These are phyloP conservation scores for Enteromius argenteus DNA, from an alignment of 2,797 vertebrate genomes.

Conservation along the genomic window DNA sequence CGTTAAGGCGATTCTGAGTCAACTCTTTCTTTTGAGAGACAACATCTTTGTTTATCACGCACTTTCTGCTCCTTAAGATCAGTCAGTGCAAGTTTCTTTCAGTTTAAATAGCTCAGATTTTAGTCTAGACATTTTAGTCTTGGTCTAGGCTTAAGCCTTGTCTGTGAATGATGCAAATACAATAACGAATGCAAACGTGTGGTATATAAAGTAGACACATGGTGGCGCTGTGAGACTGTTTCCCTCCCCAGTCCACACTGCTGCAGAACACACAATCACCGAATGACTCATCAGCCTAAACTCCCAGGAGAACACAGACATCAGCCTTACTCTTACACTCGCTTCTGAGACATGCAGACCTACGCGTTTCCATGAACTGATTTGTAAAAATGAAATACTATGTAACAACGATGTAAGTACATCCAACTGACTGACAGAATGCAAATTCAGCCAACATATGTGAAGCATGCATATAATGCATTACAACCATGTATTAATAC, in stretches of 20 bases:
- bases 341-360: neutral
- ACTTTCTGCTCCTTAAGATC: no score
- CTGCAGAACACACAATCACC: conserved; percentile 22
- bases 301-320: conserved; percentile 46
- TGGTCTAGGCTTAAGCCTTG: no score
- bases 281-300: conserved; percentile 59
- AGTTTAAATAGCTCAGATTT: no score
- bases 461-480: neutral
- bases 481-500: neutral
- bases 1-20: no score
- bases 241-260: neutral
- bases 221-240: conserved; percentile 47
- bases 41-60: no score
- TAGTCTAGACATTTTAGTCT: no score
- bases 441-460: neutral
- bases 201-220: conserved; percentile 16
- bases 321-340: neutral
- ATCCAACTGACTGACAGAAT: neutral
- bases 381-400: neutral
- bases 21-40: no score
- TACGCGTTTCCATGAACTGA: neutral
- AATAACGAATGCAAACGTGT: neutral
- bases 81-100: no score
- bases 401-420: no score
- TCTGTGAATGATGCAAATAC: neutral